Conservation (phyloP, 1,140 invertebrate genomes). For the Portunus trituberculatus region DNA sequence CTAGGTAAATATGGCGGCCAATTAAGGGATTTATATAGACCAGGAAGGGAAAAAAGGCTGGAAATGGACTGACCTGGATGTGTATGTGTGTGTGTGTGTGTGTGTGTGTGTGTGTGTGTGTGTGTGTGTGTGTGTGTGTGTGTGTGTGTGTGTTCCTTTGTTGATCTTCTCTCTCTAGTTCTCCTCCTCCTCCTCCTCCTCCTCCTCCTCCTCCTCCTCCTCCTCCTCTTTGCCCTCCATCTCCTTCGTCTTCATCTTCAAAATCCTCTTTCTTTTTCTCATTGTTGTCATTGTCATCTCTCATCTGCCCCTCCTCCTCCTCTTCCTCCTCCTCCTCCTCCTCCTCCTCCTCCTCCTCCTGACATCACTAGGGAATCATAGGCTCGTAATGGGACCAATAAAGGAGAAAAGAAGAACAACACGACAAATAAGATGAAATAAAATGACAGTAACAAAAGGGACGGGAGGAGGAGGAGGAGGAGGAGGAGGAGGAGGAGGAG, state of each 20-base stretch:
- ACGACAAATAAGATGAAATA: background rate
- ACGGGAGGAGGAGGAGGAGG: background rate
- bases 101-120: background rate
- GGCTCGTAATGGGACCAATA: background rate
- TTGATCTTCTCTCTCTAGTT: too few species aligned
- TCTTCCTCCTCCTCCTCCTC: constrained; percentile 3
- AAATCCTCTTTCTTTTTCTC: constrained; percentile 4
- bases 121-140: too few species aligned
- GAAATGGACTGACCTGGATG: background rate
- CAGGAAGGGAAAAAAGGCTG: too few species aligned
- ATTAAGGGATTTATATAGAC: too few species aligned
- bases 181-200: constrained; percentile 5
- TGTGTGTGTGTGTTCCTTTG: too few species aligned
- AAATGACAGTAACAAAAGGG: background rate
- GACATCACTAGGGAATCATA: constrained; percentile 6
- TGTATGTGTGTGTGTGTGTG: background rate
- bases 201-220: constrained; percentile 5
- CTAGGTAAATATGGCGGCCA: too few species aligned
- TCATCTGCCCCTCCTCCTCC: background rate
- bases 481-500: background rate
- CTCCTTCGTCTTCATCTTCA: background rate
- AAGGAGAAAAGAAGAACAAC: background rate
- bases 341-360: background rate
- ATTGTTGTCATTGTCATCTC: background rate
- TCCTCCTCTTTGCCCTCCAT: background rate